Conservation (phyloP, 2,113 vertebrate genomes). For the Ctenodactylus gundi region DNA sequence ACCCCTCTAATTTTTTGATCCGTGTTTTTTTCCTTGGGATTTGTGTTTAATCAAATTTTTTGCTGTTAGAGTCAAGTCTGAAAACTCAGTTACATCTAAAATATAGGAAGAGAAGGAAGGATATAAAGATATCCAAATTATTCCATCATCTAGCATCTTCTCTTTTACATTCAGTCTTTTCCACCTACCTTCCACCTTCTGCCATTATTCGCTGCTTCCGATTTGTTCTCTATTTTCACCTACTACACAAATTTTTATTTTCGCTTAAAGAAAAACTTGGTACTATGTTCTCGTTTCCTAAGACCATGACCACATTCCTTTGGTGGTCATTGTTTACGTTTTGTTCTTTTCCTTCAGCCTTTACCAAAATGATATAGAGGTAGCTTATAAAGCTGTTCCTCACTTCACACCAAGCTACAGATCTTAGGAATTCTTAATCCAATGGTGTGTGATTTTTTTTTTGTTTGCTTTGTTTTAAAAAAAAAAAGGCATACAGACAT, state of each 20-base stretch:
- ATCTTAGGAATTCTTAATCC: not conserved
- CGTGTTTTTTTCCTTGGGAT: not conserved
- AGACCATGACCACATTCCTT: not conserved
- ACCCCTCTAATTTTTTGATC: not conserved
- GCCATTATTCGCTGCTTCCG: not conserved
- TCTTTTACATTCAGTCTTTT: not conserved
- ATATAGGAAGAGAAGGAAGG: not conserved
- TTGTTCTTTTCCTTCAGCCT: not conserved
- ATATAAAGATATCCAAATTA: not conserved
- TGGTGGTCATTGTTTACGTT: not conserved
- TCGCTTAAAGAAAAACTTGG: not conserved
- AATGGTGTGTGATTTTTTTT: not conserved
- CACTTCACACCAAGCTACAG: not conserved
- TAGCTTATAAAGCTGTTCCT: not conserved
- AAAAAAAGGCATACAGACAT: not conserved
- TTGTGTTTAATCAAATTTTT: not conserved
- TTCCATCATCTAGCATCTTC: not conserved
- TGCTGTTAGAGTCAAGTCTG: not conserved
- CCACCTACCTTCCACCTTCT: not conserved
- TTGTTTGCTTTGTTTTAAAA: not conserved
- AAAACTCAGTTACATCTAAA: not conserved
- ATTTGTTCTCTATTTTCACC: not conserved
- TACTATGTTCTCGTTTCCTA: not conserved
- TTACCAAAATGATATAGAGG: not conserved
- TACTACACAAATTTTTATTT: not conserved